Base-by-base conservation (phyloP, 2,888 invertebrate genomes). In the Digitonthophagus gazella region DNA sequence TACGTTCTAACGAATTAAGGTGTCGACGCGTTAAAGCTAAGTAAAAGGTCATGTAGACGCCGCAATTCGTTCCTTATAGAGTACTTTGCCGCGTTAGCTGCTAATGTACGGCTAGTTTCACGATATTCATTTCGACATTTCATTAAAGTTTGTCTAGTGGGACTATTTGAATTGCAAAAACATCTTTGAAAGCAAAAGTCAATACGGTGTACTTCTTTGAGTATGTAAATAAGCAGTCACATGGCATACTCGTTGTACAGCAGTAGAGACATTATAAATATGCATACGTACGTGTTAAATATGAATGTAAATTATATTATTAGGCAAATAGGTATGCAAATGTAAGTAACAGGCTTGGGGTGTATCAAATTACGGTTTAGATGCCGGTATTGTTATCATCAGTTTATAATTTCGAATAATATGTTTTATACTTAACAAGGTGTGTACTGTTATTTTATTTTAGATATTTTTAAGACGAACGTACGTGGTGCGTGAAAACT, bases 291-390 rank as follows among this genome's bases (percentile, higher is more conserved):
- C 20, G 61, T 20, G 61, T 61, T 19, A 61, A 61, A 61, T 61
- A 61, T 61, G 61, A 61, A 61, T 61, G 61, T 61, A 61, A 61
- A 61, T 61, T 61, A 61, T 61, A 61, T 61, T 61, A 61, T 61
- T 61, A 61, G 19, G 61, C 61, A 61, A 61, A 61, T 61, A 20
- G 18, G 61, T 61, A 61, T 61, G 61, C 61, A 61, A 61, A 61
- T 61, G 15, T 61, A 15, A 19, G 61, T 61, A 61, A 61, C 61
- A 14, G 61, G 61, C 57, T 61, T 19, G 19, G 20, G 18, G 61
- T 61, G 61, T 61, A 61, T 61, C 61, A 20, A 61, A 61, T 61
- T 61, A 15, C 18, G 14, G 16, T 20, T 20, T 15, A 61, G 19
- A 20, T 19, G 61, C 20, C 20, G 18, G n/a, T n/a, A n/a, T n/a